phyloP scores from a whole-genome alignment of 2,888 invertebrate species.

The Anticlea derivata region DNA sequence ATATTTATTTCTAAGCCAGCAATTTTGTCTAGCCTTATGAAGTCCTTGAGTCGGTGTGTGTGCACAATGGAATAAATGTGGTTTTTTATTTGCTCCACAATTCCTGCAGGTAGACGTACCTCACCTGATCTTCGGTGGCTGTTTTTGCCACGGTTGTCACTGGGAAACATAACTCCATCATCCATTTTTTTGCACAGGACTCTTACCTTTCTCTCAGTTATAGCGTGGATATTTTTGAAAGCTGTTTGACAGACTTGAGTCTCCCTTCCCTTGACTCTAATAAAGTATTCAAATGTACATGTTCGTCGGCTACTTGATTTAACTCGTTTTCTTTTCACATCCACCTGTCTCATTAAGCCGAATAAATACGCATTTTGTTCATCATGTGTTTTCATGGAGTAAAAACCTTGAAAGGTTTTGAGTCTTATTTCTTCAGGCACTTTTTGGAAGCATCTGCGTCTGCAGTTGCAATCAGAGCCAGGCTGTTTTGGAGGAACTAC shows the following conservation, averaged over 20 bases:
- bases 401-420: slow-evolving; percentile 82
- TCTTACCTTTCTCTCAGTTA: slow-evolving; percentile 82
- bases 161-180: slow-evolving; percentile 83
- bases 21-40: slow-evolving; percentile 80
- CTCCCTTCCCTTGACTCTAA: slow-evolving; percentile 80
- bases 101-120: slow-evolving; percentile 74
- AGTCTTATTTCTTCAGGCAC: slow-evolving; percentile 77
- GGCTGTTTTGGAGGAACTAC: slow-evolving; percentile 81
- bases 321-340: slow-evolving; percentile 82
- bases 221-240: slow-evolving; percentile 84
- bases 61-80: slow-evolving; percentile 82
- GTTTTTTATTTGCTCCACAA: slow-evolving; percentile 80
- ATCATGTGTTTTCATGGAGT: slow-evolving; percentile 83
- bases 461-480: slow-evolving; percentile 81
- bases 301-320: slow-evolving; percentile 80
- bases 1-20: slow-evolving; percentile 83
- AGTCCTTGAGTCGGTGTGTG: slow-evolving; percentile 78
- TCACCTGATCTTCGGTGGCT: slow-evolving; percentile 79
- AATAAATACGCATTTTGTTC: slow-evolving; percentile 84
- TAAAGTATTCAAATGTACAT: slow-evolving; percentile 83
- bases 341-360: slow-evolving; percentile 83
- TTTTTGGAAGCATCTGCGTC: slow-evolving; percentile 78
- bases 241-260: slow-evolving; percentile 84
- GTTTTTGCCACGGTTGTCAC: slow-evolving; percentile 82
- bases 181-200: slow-evolving; percentile 84